Evolutionary conservation across 2,113 vertebrate species (phyloP).

Genomic region (Epinephelus lanceolatus): DNA sequence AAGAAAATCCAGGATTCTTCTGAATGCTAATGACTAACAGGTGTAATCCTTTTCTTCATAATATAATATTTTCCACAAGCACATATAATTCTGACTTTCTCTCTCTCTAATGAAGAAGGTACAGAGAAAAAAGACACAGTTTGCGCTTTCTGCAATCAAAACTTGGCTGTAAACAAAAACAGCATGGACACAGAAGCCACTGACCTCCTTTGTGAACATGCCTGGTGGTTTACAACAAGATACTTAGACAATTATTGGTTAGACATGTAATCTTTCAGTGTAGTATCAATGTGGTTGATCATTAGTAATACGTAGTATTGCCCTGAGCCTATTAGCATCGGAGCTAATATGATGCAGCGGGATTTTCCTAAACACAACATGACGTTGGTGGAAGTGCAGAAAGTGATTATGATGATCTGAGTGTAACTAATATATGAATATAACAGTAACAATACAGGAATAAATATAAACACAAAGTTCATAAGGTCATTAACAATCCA

Average conservation of each 20-base stretch:
- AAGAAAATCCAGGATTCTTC: background rate
- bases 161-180: constrained; percentile 6
- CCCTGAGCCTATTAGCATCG: constrained; percentile 46
- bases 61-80: background rate
- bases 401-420: background rate
- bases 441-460: constrained; percentile 3
- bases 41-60: background rate
- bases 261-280: constrained; percentile 68
- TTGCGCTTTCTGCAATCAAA: background rate
- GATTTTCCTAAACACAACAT: background rate
- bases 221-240: constrained; percentile 55
- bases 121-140: background rate
- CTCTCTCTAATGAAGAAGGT: background rate
- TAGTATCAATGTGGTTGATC: constrained; percentile 84
- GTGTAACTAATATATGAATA: background rate
- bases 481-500: constrained; percentile 6
- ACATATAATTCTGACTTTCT: background rate
- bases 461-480: constrained; percentile 33
- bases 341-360: background rate
- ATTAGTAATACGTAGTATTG: constrained; percentile 75
- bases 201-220: constrained; percentile 43
- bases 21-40: background rate
- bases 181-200: constrained; percentile 1
- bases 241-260: constrained; percentile 62
- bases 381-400: background rate